Base-by-base conservation (phyloP, 2,888 invertebrate species). In the Drosophila algonquin region DNA sequence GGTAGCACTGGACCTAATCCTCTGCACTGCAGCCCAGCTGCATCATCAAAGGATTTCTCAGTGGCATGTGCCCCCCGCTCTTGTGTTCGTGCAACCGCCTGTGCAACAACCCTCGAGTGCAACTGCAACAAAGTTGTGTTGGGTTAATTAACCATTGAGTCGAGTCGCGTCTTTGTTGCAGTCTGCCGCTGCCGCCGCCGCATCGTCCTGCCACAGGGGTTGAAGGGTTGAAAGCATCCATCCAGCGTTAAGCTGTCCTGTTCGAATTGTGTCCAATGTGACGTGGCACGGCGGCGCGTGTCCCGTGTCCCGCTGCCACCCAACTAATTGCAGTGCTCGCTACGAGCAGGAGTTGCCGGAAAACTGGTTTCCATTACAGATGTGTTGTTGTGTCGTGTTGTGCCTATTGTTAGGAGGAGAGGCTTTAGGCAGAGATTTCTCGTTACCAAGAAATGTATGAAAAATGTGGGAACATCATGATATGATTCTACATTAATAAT, bases 311-410 rank as follows among this genome's bases (percentile, higher is more conserved):
- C 14, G 73, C 73, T 56, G 63, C 62, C 63, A 46, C 50, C 58
- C 65, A 86, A 80, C 88, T 84, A 88, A 84, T 84, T 88, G 83
- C 83, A 88, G 76, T 86, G 82, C 47, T 30, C 50, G 44, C 30
- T 70, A 59, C 30, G 44, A 67, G 51, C 21, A 54, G 57, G 50
- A 54, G 65, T 51, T 65, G 24, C 5, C 32, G 65, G 40, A 67
- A 67, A 67, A 67, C 65, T 68, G 68, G 67, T 67, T 67, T 64
- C 65, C 65, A 47, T 64, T 52, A 47, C 63, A 51, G n/a, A 40
- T 40, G 14, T 14, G 14, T 6, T 27, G 27, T 27, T 7, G 1
- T 27, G 27, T 7, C 1, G 27, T 27, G 27, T 18, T 62, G 27
- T 24, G 14, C 16, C 30, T n/a, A 18, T 48, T 56, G 59, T 60